These are phyloP conservation scores for Drosophila rellima DNA, from an alignment of 2,888 invertebrate genomes.

Conservation along the genomic window DNA sequence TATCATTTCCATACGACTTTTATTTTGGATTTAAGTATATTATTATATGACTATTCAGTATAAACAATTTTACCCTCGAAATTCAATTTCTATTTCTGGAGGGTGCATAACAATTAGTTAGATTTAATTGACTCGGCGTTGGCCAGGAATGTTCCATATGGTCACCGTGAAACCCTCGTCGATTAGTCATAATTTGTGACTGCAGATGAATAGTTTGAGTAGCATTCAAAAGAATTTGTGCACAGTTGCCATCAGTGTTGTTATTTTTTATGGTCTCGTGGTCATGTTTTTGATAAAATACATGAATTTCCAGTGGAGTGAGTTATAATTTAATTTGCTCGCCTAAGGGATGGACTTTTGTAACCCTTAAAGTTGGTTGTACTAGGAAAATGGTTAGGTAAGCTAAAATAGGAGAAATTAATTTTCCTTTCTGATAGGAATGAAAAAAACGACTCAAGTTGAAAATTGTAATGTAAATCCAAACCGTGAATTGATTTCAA, in stretches of 20 bases:
- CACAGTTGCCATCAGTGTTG: slow-evolving; percentile 35
- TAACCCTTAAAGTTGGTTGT: slow-evolving; percentile 39
- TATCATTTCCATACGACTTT: too few relatives aligned
- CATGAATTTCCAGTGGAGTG: slow-evolving; percentile 5
- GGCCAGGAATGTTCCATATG: slow-evolving; percentile 58
- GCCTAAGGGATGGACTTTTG: slow-evolving; percentile 34
- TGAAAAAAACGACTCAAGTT: too few relatives aligned
- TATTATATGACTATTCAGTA: not conserved
- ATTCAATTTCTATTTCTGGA: not conserved
- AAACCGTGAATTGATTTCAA: too few relatives aligned
- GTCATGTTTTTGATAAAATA: slow-evolving; percentile 41
- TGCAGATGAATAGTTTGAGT: slow-evolving; percentile 29
- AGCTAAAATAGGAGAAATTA: not conserved
- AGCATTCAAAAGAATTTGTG: slow-evolving; percentile 44
- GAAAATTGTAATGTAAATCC: too few relatives aligned
- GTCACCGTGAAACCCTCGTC: slow-evolving; percentile 36
- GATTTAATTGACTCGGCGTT: slow-evolving; percentile 17
- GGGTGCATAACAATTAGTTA: slow-evolving; percentile 27
- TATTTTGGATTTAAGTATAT: too few relatives aligned
- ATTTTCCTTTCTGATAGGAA: not conserved
- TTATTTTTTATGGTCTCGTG: slow-evolving; percentile 45
- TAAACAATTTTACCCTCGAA: not conserved
- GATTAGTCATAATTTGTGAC: slow-evolving; percentile 65
- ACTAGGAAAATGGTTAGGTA: not conserved
- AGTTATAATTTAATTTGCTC: slow-evolving; percentile 46